Evolutionary conservation across 2,113 vertebrate genomes (phyloP).

Genomic region (Hymenochirus boettgeri): DNA sequence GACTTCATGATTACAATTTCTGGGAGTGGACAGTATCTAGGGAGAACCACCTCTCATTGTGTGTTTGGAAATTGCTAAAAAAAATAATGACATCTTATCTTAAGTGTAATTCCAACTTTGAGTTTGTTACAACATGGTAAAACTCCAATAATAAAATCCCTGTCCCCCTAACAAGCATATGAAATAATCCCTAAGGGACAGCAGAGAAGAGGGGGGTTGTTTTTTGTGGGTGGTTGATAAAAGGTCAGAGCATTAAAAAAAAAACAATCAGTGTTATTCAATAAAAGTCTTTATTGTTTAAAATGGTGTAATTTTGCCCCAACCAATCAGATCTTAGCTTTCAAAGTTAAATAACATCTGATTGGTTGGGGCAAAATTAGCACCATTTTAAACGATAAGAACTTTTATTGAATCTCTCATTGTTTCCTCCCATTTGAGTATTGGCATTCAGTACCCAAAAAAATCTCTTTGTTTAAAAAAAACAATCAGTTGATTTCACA

Average conservation of each 20-base stretch:
- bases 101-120: slow-evolving; percentile 4
- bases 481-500: too few species aligned
- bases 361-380: too few species aligned
- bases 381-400: too few species aligned
- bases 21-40: neutral
- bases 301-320: too few species aligned
- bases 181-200: neutral
- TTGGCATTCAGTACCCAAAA: too few species aligned
- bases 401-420: too few species aligned
- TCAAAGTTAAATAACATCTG: too few species aligned
- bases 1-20: neutral
- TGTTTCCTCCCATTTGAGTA: too few species aligned
- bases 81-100: neutral
- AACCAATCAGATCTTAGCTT: too few species aligned
- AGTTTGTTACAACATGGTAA: neutral
- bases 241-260: slow-evolving; percentile 28
- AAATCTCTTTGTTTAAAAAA: too few species aligned
- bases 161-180: neutral
- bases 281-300: too few species aligned
- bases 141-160: neutral
- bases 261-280: slow-evolving; percentile 8
- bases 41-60: slow-evolving; percentile 2
- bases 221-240: slow-evolving; percentile 8
- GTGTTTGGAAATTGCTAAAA: too few species aligned
- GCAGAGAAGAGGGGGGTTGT: neutral